A percentile compares a stretch with the other conserved stretches of the same genome.
These are phyloP conservation scores for Cynocephalus volans DNA, from an alignment of 2,113 vertebrate genomes.

Conservation along the genomic window DNA sequence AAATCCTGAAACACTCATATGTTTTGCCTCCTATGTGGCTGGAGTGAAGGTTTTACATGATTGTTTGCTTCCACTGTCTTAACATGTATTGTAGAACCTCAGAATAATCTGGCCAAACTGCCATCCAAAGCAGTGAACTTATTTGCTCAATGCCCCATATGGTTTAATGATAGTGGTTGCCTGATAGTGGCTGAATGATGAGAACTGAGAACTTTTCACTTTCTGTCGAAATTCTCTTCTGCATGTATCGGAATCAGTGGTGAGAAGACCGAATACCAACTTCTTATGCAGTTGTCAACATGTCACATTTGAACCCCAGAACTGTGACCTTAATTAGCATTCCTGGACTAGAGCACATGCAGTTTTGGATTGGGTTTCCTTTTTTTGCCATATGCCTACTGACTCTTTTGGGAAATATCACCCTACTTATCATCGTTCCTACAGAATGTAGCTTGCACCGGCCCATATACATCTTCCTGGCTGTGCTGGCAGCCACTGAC, in stretches of 20 bases:
- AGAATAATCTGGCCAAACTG: neutral
- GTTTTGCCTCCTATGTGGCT: neutral
- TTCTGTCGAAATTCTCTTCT: neutral
- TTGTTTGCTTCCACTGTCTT: neutral
- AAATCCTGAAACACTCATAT: neutral
- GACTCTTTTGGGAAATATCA: constrained; percentile 35
- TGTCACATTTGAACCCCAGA: constrained; percentile 35
- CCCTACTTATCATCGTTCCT: constrained; percentile 46
- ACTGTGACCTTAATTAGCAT: constrained; percentile 62
- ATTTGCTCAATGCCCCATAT: neutral
- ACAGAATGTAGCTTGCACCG: constrained; percentile 42
- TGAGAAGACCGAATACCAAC: neutral
- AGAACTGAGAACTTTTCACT: neutral
- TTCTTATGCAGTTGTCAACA: neutral
- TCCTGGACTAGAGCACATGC: neutral
- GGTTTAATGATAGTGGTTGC: neutral
- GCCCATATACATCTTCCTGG: constrained; percentile 56
- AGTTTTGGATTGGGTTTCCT: constrained; percentile 33
- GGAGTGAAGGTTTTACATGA: neutral
- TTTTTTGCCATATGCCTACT: constrained; percentile 39
- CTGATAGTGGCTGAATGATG: no score
- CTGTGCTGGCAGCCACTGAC: constrained; percentile 38
- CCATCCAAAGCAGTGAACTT: neutral
- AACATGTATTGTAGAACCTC: neutral
- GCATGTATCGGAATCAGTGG: neutral